Base-by-base conservation (phyloP, 2,888 invertebrate genomes). In the Melanchra persicariae region DNA sequence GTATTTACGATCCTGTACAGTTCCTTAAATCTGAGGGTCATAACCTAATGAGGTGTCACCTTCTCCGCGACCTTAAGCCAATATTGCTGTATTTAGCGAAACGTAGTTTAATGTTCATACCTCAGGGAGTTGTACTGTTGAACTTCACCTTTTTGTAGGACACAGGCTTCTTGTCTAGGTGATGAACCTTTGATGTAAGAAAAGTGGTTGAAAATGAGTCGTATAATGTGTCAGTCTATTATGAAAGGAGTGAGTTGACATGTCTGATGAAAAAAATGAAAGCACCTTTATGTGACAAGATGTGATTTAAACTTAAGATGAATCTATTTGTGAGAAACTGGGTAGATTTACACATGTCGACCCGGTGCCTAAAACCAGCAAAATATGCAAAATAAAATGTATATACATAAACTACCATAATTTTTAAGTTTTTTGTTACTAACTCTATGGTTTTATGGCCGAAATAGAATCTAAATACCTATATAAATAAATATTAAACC, bases 1-100 rank as follows among this genome's bases (percentile, higher is more conserved):
- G 37, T 74, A 72, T 82, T 82, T 72, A 83, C 70, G 73, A 68
- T 75, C 22, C 58, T 71, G 52, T 69, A 62, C 62, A 70, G 59
- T 83, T 78, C 65, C 75, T 70, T 74, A 78, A 61, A 51, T 26
- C 57, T 59, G 67, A 74, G 61, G 76, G 79, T 82, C 85, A 57
- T 75, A 82, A 81, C 82, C 80, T 77, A 82, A 59, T 70, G 74
- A 65, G 66, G 84, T 78, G 79, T 85, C 81, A 84, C 82, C 84
- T 85, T 85, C 74, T 60, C 67, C 37, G 37, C 45, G 59, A 68
- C 75, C 72, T 84, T 76, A 66, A 34, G 37, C 47, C 65, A 72
- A 34, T 76, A 58, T 79, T 51, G 45, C 70, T 74, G 54, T 77
- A 82, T 82, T 80, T 74, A 78, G 74, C 12, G 24, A 76, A 70